phyloP scores from a whole-genome alignment of 2,113 vertebrate species.

The Elephantulus edwardii region DNA sequence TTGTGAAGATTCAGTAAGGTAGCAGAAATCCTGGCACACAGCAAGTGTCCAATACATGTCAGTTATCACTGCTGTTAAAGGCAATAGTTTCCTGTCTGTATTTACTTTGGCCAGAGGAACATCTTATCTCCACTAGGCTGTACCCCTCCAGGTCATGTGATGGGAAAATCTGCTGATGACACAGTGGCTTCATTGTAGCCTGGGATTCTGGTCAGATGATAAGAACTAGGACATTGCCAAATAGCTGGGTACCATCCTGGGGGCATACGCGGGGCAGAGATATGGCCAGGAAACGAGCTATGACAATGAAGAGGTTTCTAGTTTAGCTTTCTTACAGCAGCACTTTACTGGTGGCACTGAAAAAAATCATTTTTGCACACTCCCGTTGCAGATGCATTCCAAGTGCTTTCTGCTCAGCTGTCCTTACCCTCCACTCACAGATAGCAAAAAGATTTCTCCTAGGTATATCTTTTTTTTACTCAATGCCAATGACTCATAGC shows the following conservation, averaged over 20 bases:
- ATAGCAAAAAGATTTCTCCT: constrained; percentile 18
- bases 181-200: background rate
- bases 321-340: constrained; percentile 64
- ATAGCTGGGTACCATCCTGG: constrained; percentile 71
- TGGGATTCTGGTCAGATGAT: background rate
- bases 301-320: constrained; percentile 7
- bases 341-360: constrained; percentile 34
- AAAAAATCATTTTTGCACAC: background rate
- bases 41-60: background rate
- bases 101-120: background rate
- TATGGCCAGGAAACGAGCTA: constrained; percentile 23
- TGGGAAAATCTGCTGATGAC: background rate
- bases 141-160: background rate
- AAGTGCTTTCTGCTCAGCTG: constrained; percentile 54
- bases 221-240: background rate
- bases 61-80: background rate
- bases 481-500: background rate
- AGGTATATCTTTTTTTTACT: constrained; percentile 10
- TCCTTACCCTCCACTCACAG: constrained; percentile 19
- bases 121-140: constrained; percentile 34
- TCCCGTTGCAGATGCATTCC: constrained; percentile 54
- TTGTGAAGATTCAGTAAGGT: background rate
- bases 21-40: background rate
- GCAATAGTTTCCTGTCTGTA: background rate
- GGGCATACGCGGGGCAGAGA: background rate